Evolutionary conservation across 2,797 vertebrate species (phyloP), one percentile per base, ranked within the genome.

Genomic region (Urocyon cinereoargenteus): DNA sequence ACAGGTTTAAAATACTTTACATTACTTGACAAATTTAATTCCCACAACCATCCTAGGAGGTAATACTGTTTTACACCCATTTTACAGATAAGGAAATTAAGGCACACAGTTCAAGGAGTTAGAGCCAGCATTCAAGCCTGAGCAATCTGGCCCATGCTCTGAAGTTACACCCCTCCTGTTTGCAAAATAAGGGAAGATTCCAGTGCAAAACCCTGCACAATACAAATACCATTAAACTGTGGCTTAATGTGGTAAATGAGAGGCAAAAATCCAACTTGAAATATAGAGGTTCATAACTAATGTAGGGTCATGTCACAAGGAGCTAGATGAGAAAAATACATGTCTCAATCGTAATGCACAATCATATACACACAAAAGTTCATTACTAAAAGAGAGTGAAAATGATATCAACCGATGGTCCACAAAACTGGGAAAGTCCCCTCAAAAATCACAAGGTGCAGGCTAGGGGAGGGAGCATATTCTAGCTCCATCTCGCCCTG

Each of bases 1-100:
- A 93, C 5, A 84, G 84, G 40, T 93, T 61, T 40, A 55, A 89
- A 85, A 77, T 2, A 72, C 7, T 66, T 73, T 22, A 66, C 5
- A 16, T 14, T 51, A 86, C 59, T 88, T 86, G 88, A 49, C 10
- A 89, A 40, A 4, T 72, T 85, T 68, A 82, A 91, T 72, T 75
- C 68, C 86, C 62, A 93, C 10, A 51, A 31, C 3, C 70, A 70
- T 40, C 22, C 15, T 62, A 16, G 36, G 18, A 83, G 22, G 5
- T 24, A 83, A 85, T 82, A 51, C 8, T 92, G 2, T 62, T 73
- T 26, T 70, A 28, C 3, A 28, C 11, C 40, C 86, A 79, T 94
- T 94, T 87, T 75, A 72, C 15, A 75, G 45, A 45, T 90, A 59
- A 95, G n/a, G 49, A 68, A 40, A 73, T 68, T 26, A 86, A 79